Evolutionary conservation across 1,140 invertebrate species (phyloP).

Genomic region (Procambarus virginalis): DNA sequence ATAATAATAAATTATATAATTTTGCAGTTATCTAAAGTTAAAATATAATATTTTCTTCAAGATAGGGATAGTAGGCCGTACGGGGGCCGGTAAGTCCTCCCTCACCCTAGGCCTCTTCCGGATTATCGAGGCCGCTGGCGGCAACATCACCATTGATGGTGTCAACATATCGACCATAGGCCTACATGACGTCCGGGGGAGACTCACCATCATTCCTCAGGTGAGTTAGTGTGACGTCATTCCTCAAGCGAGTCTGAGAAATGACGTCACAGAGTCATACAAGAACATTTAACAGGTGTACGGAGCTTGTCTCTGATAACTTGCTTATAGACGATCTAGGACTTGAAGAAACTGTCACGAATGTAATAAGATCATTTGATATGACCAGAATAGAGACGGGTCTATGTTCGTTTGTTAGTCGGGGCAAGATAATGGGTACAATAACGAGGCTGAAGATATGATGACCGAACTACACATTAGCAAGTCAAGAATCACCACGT

Average conservation of each 20-base stretch:
- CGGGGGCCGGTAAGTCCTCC: slow-evolving; percentile 88
- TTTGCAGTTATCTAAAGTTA: too few relatives aligned
- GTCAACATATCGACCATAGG: slow-evolving; percentile 88
- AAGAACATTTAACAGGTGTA: slow-evolving; percentile 75
- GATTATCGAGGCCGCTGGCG: slow-evolving; percentile 83
- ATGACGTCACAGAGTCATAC: slow-evolving; percentile 91
- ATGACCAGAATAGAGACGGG: too few relatives aligned
- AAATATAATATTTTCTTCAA: slow-evolving; percentile 58
- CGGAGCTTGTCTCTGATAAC: too few relatives aligned
- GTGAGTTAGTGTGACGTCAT: slow-evolving; percentile 90
- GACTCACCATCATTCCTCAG: slow-evolving; percentile 93
- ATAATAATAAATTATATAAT: too few relatives aligned
- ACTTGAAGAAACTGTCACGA: too few relatives aligned
- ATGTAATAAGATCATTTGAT: too few relatives aligned
- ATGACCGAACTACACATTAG: too few relatives aligned
- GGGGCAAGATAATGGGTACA: too few relatives aligned
- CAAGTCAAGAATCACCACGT: too few relatives aligned
- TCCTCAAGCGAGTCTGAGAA: slow-evolving; percentile 87
- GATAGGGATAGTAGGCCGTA: slow-evolving; percentile 88
- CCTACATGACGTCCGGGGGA: slow-evolving; percentile 87
- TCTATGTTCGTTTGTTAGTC: too few relatives aligned
- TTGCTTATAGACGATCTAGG: too few relatives aligned
- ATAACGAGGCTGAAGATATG: too few relatives aligned
- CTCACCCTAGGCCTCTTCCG: slow-evolving; percentile 88
- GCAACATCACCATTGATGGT: slow-evolving; percentile 89